Evolutionary conservation across 2,113 vertebrate genomes (phyloP).

Genomic region (Etia nguti): DNA sequence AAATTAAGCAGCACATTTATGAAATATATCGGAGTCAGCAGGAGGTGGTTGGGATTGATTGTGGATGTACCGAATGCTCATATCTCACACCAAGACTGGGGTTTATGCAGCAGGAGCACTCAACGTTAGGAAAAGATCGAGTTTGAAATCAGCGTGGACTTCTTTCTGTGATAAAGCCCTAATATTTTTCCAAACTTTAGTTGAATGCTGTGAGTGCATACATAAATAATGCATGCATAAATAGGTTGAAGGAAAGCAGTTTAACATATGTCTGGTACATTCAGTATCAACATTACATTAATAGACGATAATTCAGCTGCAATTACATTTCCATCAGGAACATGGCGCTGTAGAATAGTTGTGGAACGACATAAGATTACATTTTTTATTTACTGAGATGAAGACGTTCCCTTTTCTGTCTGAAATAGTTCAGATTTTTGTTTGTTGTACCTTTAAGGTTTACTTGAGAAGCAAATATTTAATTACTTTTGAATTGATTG

Average conservation of each 20-base stretch:
- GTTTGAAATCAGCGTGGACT: neutral
- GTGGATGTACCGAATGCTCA: neutral
- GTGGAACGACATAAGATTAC: neutral
- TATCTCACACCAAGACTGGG: neutral
- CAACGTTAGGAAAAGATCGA: neutral
- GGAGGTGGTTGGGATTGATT: neutral
- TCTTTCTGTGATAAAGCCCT: fast-evolving
- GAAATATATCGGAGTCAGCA: neutral
- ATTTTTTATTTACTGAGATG: neutral
- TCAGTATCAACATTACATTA: neutral
- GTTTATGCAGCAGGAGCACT: neutral
- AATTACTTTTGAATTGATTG: slow-evolving; percentile 1
- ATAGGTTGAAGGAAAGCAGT: neutral
- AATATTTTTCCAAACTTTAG: neutral
- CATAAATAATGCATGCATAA: neutral
- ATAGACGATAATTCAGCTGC: neutral
- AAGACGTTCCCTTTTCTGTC: neutral
- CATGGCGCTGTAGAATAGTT: neutral
- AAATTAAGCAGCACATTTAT: neutral
- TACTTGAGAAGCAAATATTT: neutral
- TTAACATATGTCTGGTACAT: neutral
- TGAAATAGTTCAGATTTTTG: neutral
- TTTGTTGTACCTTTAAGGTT: neutral
- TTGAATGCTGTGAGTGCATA: neutral
- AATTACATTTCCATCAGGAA: neutral